Conservation (phyloP, 1,140 invertebrate species). For the Leptinotarsa lineolata region DNA sequence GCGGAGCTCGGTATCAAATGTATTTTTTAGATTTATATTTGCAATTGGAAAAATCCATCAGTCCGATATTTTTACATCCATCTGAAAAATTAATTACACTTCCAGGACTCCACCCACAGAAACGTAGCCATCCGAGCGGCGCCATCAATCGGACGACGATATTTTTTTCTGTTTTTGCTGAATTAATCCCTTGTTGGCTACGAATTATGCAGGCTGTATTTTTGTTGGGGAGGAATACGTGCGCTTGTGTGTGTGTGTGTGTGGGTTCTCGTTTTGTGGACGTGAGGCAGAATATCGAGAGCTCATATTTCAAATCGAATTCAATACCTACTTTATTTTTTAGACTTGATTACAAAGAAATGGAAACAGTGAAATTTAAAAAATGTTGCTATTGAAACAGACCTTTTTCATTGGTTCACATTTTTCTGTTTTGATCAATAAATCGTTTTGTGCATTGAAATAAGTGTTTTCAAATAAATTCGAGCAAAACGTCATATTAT, state of each 20-base stretch:
- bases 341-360: too few species aligned
- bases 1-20: conserved; percentile 34
- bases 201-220: background rate
- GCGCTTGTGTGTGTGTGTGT: background rate
- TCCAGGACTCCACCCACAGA: conserved; percentile 46
- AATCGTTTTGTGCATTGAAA: too few species aligned
- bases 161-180: background rate
- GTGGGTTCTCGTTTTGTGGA: too few species aligned
- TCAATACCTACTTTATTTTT: too few species aligned
- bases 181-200: background rate
- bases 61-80: conserved; percentile 52
- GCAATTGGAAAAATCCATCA: conserved; percentile 45
- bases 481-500: too few species aligned
- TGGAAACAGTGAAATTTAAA: too few species aligned
- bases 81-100: conserved; percentile 51
- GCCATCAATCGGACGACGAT: conserved; percentile 1
- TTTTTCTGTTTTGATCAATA: too few species aligned
- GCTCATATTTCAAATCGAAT: too few species aligned
- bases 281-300: too few species aligned
- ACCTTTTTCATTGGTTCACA: too few species aligned
- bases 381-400: too few species aligned
- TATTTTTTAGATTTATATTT: conserved; percentile 51
- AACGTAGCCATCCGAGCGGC: conserved; percentile 7
- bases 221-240: background rate
- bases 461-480: too few species aligned